Evolutionary conservation across 1,140 invertebrate species (phyloP).

Genomic region (Delia radicum): DNA sequence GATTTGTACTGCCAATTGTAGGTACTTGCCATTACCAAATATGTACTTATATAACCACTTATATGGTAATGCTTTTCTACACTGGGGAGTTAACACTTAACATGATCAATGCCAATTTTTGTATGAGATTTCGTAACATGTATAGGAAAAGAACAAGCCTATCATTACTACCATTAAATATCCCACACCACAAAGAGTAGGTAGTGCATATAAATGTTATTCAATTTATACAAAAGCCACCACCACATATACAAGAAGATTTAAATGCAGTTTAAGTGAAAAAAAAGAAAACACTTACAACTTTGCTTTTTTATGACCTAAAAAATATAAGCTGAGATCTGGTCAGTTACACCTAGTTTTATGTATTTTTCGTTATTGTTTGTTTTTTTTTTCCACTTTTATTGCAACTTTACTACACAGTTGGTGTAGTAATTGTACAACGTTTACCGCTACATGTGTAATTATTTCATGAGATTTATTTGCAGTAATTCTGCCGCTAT

Average conservation of each 20-base stretch:
- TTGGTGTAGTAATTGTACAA: slow-evolving; percentile 48
- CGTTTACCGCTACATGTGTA: slow-evolving; percentile 55
- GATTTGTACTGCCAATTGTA: no score
- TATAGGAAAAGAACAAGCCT: no score
- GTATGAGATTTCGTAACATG: no score
- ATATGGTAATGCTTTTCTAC: no score
- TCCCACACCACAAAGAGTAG: not conserved
- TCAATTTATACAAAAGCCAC: slow-evolving; percentile 15
- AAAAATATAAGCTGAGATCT: slow-evolving; percentile 3
- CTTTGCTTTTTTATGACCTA: not conserved
- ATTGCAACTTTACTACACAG: not conserved
- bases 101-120: no score
- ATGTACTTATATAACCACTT: no score
- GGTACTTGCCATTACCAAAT: no score
- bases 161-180: no score
- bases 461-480: slow-evolving; percentile 57
- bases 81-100: no score
- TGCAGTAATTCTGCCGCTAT: slow-evolving; percentile 36
- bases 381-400: not conserved
- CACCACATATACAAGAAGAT: not conserved
- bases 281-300: not conserved
- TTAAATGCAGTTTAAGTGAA: slow-evolving; percentile 14
- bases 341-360: slow-evolving; percentile 1
- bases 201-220: not conserved
- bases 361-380: not conserved